A percentile compares a stretch with the other conserved stretches of the same genome.
These are phyloP conservation scores for Zophobas atratus DNA, from an alignment of 1,140 invertebrate genomes.

Conservation along the genomic window DNA sequence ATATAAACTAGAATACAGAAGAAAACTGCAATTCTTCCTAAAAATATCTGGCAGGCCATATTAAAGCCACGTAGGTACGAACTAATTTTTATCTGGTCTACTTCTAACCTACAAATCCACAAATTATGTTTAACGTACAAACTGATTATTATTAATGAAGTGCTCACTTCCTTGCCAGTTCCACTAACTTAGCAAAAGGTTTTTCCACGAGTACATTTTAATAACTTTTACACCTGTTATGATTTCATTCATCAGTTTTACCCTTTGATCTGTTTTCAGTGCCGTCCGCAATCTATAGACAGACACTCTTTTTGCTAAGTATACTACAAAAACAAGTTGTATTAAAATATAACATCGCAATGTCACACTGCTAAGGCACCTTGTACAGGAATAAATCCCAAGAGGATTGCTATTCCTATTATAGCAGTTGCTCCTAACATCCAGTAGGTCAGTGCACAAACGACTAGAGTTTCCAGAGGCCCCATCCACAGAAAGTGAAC, in stretches of 20 bases:
- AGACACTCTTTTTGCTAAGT: constrained; percentile 79
- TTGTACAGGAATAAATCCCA: constrained; percentile 88
- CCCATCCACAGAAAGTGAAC: constrained; percentile 80
- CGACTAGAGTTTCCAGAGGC: constrained; percentile 81
- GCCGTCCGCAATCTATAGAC: constrained; percentile 77
- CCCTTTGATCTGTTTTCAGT: constrained; percentile 83
- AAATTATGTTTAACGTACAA: background rate
- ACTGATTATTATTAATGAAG: background rate
- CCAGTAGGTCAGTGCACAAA: constrained; percentile 81
- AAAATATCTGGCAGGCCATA: constrained; percentile 79
- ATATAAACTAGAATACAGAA: constrained; percentile 83
- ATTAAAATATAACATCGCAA: background rate
- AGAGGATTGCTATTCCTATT: constrained; percentile 83
- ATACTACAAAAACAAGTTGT: constrained; percentile 69
- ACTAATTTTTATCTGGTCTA: constrained; percentile 74
- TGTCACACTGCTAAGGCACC: constrained; percentile 72
- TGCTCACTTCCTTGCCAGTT: constrained; percentile 70
- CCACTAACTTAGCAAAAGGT: constrained; percentile 79
- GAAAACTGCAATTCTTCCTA: constrained; percentile 83
- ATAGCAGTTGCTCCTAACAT: constrained; percentile 80
- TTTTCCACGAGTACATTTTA: constrained; percentile 92
- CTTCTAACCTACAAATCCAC: constrained; percentile 72
- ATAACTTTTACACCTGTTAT: constrained; percentile 90
- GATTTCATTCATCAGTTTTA: constrained; percentile 91
- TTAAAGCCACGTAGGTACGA: constrained; percentile 80